These are phyloP conservation scores for Percopsis transmontana DNA, from an alignment of 2,113 vertebrate genomes.

Conservation along the genomic window DNA sequence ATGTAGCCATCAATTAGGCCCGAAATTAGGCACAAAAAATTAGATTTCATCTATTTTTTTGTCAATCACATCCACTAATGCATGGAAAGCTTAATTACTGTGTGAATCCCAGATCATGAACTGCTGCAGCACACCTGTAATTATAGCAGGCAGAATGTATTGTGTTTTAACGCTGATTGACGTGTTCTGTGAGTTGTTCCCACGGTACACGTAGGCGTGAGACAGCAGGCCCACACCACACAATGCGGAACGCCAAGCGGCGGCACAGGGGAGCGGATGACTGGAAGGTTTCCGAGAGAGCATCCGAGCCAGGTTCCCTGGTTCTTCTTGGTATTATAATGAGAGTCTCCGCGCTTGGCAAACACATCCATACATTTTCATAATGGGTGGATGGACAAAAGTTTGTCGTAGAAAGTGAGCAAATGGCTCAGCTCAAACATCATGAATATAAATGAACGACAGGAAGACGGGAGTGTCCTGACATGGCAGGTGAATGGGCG, in stretches of 20 bases:
- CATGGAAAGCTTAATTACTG: conserved; percentile 38
- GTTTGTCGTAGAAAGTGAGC: conserved; percentile 51
- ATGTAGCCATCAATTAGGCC: conserved; percentile 18
- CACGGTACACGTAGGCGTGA: no score
- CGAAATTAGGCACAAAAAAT: no score
- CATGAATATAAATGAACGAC: conserved; percentile 55
- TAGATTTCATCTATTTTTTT: no score
- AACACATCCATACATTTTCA: conserved; percentile 60
- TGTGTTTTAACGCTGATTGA: conserved; percentile 23
- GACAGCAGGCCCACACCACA: background rate
- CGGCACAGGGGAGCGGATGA: conserved; percentile 28
- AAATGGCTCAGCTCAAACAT: conserved; percentile 54
- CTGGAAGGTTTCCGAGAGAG: conserved; percentile 36
- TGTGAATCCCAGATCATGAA: conserved; percentile 18
- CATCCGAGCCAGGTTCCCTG: conserved; percentile 27
- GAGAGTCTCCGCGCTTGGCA: conserved; percentile 49
- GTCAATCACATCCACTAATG: conserved; percentile 43
- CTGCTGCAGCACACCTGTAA: conserved; percentile 28
- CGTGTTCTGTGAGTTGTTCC: conserved; percentile 6
- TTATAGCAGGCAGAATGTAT: conserved; percentile 25
- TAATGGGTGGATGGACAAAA: conserved; percentile 55
- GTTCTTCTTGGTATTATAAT: conserved; percentile 58
- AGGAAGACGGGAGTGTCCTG: conserved; percentile 28
- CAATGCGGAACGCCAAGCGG: background rate
- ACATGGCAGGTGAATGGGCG: conserved; percentile 14